Evolutionary conservation across 2,888 invertebrate species (phyloP), one percentile per base, ranked within the genome.

Genomic region (Germaria angustata): DNA sequence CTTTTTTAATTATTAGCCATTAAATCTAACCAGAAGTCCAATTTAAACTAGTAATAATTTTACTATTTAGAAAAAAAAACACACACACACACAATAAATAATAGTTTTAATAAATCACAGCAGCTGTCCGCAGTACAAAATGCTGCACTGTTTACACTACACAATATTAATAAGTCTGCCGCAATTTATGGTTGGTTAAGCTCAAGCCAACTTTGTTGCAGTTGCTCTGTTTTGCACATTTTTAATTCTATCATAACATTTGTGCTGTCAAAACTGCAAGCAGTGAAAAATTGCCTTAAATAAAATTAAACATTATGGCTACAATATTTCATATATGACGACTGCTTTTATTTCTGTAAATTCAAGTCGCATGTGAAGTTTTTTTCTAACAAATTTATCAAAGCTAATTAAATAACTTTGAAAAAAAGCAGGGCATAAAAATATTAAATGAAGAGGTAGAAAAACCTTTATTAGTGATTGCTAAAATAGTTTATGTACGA

Each of bases 331-430:
- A 44, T 22, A 36, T 32, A 41, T 9, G 32, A 61, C 34, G 76
- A 61, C 32, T 51, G 28, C 15, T 76, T 32, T 76, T 76, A 51
- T 15, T 28, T 22, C 39, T 34, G 22, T 32, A 4, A 59, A 2
- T 49, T 59, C n/a, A 53, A 36, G 51, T 28, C 49, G 34, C 46
- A 66, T 77, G 81, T 77, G 72, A 81, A 53, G 66, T 72, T 61
- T 49, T 2, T 34, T 28, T 28, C 68, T 72, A 13, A 69, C 51
- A 71, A 69, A 72, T 72, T 77, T 4, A 44, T 66, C 59, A 39
- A 20, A 13, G 49, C 44, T 55, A 68, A 77, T 72, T 81, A 68
- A 44, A 61, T 9, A 69, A n/a, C 7, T 63, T 73, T 6, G 9
- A 4, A 51, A 69, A 61, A 68, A 59, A 32, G 15, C 9, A 3